A percentile compares a stretch with the other conserved stretches of the same genome.
phyloP scores from a whole-genome alignment of 92 coral and sea anemone genomes.

The Heliopora coerulea region DNA sequence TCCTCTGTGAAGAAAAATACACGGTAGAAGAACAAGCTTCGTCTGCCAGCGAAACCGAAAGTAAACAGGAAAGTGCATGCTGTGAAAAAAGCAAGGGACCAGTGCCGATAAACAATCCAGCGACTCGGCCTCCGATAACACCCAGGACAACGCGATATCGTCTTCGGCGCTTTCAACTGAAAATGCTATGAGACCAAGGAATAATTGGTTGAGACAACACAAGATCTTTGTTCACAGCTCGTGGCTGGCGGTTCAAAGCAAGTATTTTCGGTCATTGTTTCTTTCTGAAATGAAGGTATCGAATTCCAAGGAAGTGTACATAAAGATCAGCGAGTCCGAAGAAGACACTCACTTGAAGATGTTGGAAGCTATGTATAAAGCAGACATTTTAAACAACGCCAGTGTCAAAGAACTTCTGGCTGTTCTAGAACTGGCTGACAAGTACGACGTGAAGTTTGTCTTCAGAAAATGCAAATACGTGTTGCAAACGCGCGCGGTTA shows the following conservation, averaged over 20 bases:
- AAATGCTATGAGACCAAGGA: not conserved
- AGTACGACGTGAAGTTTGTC: slow-evolving; percentile 33
- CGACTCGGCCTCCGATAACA: not conserved
- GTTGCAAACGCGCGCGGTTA: not conserved
- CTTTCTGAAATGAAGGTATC: slow-evolving; percentile 22
- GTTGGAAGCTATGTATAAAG: slow-evolving; percentile 16
- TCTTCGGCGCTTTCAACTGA: not conserved
- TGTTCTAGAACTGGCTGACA: slow-evolving; percentile 9
- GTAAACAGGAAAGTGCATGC: not conserved
- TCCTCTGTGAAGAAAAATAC: no score
- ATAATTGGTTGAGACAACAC: slow-evolving; percentile 4
- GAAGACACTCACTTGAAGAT: slow-evolving; percentile 25
- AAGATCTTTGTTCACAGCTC: no score
- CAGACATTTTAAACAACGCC: slow-evolving; percentile 9
- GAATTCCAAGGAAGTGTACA: no score
- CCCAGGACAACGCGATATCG: not conserved
- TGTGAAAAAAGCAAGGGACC: not conserved
- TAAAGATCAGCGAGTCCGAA: slow-evolving; percentile 24
- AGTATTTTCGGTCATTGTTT: no score
- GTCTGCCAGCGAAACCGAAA: not conserved
- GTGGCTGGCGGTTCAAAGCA: no score
- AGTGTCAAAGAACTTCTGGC: slow-evolving; percentile 4
- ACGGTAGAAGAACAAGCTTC: no score
- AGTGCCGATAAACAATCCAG: not conserved
- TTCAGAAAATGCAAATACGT: no score